phyloP scores from a whole-genome alignment of 2,888 invertebrate genomes.

The Cantharis rufa region DNA sequence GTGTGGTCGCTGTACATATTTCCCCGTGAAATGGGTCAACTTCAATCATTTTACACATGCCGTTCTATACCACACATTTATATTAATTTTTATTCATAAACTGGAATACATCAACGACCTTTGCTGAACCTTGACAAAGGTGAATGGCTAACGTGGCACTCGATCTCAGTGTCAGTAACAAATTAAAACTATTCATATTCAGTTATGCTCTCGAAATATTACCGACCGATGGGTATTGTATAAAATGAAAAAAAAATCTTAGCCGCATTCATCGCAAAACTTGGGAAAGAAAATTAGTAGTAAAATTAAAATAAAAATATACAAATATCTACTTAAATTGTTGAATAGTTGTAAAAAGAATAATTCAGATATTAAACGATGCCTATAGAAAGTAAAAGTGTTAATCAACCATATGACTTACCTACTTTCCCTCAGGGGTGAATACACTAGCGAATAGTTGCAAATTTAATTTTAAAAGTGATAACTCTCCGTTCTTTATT shows the following conservation, averaged over 20 bases:
- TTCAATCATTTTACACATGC: conserved; percentile 33
- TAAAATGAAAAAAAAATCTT: not conserved
- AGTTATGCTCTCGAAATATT: not conserved
- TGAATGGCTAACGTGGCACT: not conserved
- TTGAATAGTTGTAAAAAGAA: conserved; percentile 11
- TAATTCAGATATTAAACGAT: conserved; percentile 3
- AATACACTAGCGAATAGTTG: conserved; percentile 27
- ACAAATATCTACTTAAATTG: not conserved
- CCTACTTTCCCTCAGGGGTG: conserved; percentile 40
- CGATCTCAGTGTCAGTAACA: not conserved
- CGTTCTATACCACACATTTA: conserved; percentile 10
- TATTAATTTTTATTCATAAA: conserved; percentile 12
- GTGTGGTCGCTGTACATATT: conserved; percentile 42
- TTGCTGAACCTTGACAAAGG: conserved; percentile 6
- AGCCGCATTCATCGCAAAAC: too few species aligned
- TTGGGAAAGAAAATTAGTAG: too few species aligned
- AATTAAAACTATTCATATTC: not conserved
- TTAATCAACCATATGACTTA: conserved; percentile 39
- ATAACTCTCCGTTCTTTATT: not conserved
- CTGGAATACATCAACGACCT: conserved; percentile 14
- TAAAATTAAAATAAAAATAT: not conserved
- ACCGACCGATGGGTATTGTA: not conserved
- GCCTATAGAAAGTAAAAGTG: conserved; percentile 40
- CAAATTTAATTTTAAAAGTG: not conserved
- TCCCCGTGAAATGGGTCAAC: conserved; percentile 44